A percentile compares a stretch with the other conserved stretches of the same genome.
These are phyloP conservation scores for Catagonus wagneri DNA, from an alignment of 2,113 vertebrate species.

Conservation along the genomic window DNA sequence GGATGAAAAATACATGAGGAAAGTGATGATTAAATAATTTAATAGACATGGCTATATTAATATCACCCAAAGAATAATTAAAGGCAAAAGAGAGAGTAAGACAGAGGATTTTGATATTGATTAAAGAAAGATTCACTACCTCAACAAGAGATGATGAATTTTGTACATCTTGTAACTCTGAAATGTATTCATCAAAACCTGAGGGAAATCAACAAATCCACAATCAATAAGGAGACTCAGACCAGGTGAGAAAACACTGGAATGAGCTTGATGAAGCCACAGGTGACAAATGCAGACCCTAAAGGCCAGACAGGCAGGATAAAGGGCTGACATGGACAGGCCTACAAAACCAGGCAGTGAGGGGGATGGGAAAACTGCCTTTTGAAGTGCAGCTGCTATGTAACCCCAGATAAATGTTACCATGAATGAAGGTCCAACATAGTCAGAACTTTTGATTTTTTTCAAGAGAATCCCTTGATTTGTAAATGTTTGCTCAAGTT, in stretches of 20 bases:
- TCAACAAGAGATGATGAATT: not conserved
- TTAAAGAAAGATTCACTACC: not conserved
- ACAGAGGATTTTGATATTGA: not conserved
- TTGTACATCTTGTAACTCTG: not conserved
- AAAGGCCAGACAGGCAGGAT: not conserved
- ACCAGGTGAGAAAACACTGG: not conserved
- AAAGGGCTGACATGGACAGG: not conserved
- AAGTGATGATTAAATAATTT: not conserved
- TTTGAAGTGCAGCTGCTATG: not conserved
- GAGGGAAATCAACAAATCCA: not conserved
- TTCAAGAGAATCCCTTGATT: conserved; percentile 24
- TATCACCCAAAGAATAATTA: not conserved
- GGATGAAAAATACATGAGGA: not conserved
- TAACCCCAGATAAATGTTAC: too few species aligned
- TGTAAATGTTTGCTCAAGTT: conserved; percentile 1
- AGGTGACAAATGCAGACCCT: not conserved
- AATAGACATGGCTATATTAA: not conserved
- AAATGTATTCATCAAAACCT: not conserved
- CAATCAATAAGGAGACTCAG: not conserved
- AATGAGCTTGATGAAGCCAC: not conserved
- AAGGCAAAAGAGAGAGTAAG: not conserved
- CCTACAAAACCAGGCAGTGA: not conserved
- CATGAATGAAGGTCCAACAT: not conserved
- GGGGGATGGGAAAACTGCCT: fast-evolving
- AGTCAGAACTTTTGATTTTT: not conserved